phyloP scores from a whole-genome alignment of 2,797 vertebrate genomes.

The Cynodonichthys magdalenae region DNA sequence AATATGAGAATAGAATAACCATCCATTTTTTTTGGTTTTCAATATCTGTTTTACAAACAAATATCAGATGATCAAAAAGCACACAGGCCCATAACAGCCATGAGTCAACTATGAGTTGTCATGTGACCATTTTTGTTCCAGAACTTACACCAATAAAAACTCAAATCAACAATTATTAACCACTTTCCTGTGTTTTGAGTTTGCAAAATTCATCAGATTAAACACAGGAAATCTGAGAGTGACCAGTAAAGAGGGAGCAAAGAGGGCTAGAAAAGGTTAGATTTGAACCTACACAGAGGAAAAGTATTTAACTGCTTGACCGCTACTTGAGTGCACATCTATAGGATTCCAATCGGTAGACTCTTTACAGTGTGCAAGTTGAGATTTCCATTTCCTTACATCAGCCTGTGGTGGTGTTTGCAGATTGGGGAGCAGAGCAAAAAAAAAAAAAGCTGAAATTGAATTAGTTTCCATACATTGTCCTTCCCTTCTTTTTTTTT shows the following conservation, averaged over 20 bases:
- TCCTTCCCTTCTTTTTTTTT: conserved; percentile 70
- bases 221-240: conserved; percentile 51
- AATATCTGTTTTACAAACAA: too few relatives aligned
- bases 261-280: conserved; percentile 28
- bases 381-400: conserved; percentile 75
- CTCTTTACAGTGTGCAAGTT: conserved; percentile 51
- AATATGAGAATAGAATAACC: too few relatives aligned
- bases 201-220: conserved; percentile 65
- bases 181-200: conserved; percentile 42
- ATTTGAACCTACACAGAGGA: conserved; percentile 43
- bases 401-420: conserved; percentile 72
- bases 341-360: conserved; percentile 64
- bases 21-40: too few relatives aligned
- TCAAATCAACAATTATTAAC: not conserved
- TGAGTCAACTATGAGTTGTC: too few relatives aligned
- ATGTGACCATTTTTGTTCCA: too few relatives aligned
- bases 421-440: conserved; percentile 67
- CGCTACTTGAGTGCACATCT: conserved; percentile 50
- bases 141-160: too few relatives aligned
- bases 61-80: too few relatives aligned
- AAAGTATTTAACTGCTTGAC: conserved; percentile 47
- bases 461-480: conserved; percentile 83
- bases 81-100: too few relatives aligned
- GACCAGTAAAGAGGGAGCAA: conserved; percentile 46
- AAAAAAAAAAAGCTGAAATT: conserved; percentile 75